These are phyloP conservation scores for Rhodophaea formosa DNA, from an alignment of 2,888 invertebrate species.

Conservation along the genomic window DNA sequence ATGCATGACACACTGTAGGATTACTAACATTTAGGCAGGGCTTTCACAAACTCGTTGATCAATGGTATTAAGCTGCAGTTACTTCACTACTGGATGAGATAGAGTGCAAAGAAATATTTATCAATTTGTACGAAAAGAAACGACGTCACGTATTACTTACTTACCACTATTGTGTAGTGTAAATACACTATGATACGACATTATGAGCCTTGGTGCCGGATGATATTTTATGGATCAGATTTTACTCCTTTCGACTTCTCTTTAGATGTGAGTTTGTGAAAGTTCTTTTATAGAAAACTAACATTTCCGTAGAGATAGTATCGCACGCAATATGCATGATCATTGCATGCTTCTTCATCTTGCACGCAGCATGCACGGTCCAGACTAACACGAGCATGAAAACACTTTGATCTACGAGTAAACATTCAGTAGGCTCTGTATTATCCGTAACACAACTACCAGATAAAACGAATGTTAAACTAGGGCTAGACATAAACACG, in stretches of 20 bases:
- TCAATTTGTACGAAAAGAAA: neutral
- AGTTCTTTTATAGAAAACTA: neutral
- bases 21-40: neutral
- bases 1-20: slow-evolving; percentile 37
- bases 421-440: neutral
- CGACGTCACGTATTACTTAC: neutral
- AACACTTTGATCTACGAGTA: slow-evolving; percentile 22
- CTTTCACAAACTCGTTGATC: slow-evolving; percentile 1
- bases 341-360: slow-evolving; percentile 15
- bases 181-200: too few species aligned
- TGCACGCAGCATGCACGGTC: slow-evolving; percentile 15
- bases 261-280: neutral
- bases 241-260: too few species aligned
- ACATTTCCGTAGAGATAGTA: slow-evolving; percentile 2
- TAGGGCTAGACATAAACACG: neutral
- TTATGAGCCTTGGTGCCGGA: too few species aligned
- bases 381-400: slow-evolving; percentile 21
- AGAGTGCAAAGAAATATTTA: too few species aligned
- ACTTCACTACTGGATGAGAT: too few species aligned
- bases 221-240: too few species aligned
- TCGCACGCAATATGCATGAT: slow-evolving; percentile 21
- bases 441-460: slow-evolving; percentile 14
- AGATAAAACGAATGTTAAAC: neutral
- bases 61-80: too few species aligned
- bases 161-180: neutral